Conservation (phyloP, 2,888 invertebrate species). For the Caenorhabditis uteleia region DNA sequence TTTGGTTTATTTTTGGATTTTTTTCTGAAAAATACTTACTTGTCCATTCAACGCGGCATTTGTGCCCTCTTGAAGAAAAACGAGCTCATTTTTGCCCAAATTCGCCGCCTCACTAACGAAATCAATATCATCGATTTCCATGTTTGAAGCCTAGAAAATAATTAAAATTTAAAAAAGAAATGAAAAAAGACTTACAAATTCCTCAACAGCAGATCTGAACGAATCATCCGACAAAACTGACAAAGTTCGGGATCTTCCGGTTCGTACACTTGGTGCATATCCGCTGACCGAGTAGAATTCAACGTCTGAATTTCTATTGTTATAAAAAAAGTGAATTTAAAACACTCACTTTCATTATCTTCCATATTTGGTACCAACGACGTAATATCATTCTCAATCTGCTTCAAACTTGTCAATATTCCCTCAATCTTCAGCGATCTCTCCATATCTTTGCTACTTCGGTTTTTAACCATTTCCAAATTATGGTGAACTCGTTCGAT, state of each 20-base stretch:
- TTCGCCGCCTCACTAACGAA: conserved; percentile 68
- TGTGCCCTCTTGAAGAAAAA: conserved; percentile 84
- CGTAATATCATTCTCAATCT: conserved; percentile 22
- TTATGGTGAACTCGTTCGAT: conserved; percentile 44
- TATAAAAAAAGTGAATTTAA: conserved; percentile 6
- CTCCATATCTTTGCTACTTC: conserved; percentile 54
- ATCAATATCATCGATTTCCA: conserved; percentile 36
- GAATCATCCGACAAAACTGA: conserved; percentile 87
- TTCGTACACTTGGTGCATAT: conserved; percentile 29
- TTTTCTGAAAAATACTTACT: conserved; percentile 51
- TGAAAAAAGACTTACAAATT: conserved; percentile 62
- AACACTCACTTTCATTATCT: conserved; percentile 26
- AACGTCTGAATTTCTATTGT: conserved; percentile 18
- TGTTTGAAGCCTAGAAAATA: conserved; percentile 1
- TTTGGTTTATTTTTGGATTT: conserved; percentile 70
- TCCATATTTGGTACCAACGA: conserved; percentile 22
- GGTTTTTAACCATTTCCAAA: conserved; percentile 52
- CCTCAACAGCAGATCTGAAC: conserved; percentile 91
- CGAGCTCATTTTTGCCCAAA: conserved; percentile 78
- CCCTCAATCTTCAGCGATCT: conserved; percentile 40
- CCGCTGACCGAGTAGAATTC: conserved; percentile 35
- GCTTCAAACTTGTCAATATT: conserved; percentile 23
- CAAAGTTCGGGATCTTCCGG: conserved; percentile 68
- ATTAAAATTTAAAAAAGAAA: neutral
- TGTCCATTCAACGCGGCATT: conserved; percentile 80